Base-by-base conservation (phyloP, 2,888 invertebrate species). In the Siphonodentalium dalli region DNA sequence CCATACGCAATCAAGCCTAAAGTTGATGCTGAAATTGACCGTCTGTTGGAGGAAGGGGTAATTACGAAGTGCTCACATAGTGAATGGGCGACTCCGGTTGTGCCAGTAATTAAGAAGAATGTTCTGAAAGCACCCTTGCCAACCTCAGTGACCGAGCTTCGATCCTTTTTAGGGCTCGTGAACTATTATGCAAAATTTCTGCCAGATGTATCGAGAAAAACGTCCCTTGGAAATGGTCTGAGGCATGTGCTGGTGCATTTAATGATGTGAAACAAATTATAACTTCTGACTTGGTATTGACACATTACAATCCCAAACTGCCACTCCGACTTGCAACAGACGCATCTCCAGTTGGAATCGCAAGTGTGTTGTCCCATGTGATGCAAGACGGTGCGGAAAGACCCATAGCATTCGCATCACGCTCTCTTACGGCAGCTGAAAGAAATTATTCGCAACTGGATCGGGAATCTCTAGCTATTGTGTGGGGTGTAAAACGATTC, bases 381-480 rank as follows among this genome's bases (percentile, higher is more conserved):
- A 21, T 54, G 7, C 51, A 38, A 11, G 39, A 44, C 26, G 45
- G 45, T 13, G 13, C 61, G 7, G 78, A 79, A 52, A 52, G 69
- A 54, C 78, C 82, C 3, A 78, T 81, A 35, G 65, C 69, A 3
- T 81, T 77, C 54, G 43, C 28, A 15, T 43, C 43, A 3, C 43
- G 43, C 20, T 43, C 39, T 33, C 27, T 47, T 2, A 20, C 40
- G 7, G 24, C 39, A 24, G 21, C 47, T 21, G 47, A 47, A 27
- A 38, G 24, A 9, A 26, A 66, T 15, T 79, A 79, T 58, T 70
- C 72, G 20, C 75, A 77, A 50, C 54, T 79, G 18, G 78, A 81
- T 37, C 74, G 75, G 54, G 79, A 76, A 65, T 75, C 80, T 29
- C 61, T 78, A 23, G 64, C 75, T 11, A 23, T 54, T n/a, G 31